Conservation (phyloP, 1,140 invertebrate species). For the Antheraea mylitta region DNA sequence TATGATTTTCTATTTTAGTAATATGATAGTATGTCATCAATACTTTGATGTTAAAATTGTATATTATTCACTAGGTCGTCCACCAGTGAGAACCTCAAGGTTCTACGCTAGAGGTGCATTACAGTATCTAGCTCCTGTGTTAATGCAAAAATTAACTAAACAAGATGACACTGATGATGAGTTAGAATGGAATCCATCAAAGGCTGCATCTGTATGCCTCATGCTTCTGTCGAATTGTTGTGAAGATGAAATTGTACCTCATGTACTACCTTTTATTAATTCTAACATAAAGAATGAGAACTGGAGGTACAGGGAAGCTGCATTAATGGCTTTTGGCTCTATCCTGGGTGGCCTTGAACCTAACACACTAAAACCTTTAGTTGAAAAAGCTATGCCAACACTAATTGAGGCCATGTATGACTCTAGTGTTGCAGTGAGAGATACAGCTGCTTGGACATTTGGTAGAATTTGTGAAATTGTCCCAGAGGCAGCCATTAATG, state of each 20-base stretch:
- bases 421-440: conserved; percentile 93
- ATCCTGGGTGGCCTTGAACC: conserved; percentile 96
- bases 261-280: conserved; percentile 98
- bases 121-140: conserved; percentile 95
- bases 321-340: conserved; percentile 99
- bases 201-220: conserved; percentile 99
- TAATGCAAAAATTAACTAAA: conserved; percentile 96
- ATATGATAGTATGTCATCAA: too few species aligned
- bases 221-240: conserved; percentile 98
- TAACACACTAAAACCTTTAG: conserved; percentile 92
- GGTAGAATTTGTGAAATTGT: conserved; percentile 98
- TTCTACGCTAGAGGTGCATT: conserved; percentile 98
- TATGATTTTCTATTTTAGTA: too few species aligned
- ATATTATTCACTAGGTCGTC: conserved; percentile 81
- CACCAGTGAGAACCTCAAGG: conserved; percentile 93
- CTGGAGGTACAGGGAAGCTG: conserved; percentile 98
- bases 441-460: conserved; percentile 99
- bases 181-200: conserved; percentile 99
- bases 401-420: conserved; percentile 97
- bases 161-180: conserved; percentile 97
- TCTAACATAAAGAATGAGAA: conserved; percentile 95
- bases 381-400: conserved; percentile 97
- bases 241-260: conserved; percentile 97
- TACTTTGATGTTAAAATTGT: neutral
- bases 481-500: conserved; percentile 97